Percentiles rank a stretch among this genome's conserved stretches.
phyloP scores from a whole-genome alignment of 2,888 invertebrate species.

The Agrochola litura region DNA sequence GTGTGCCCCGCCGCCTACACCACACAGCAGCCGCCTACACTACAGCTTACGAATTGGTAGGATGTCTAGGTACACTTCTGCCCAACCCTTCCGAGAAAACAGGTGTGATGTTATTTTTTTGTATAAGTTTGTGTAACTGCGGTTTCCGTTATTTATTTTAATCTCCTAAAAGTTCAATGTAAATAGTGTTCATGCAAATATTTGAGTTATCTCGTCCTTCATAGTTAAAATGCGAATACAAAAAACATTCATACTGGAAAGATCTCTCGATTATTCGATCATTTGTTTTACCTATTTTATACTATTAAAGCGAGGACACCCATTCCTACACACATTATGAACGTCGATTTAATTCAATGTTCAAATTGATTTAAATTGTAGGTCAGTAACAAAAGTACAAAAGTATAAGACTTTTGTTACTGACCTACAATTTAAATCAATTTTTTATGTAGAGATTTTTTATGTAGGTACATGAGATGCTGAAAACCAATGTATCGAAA shows the following conservation, averaged over 20 bases:
- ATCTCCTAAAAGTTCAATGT: not conserved
- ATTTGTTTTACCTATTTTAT: not conserved
- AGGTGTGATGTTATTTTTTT: not conserved
- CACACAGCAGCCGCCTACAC: not conserved
- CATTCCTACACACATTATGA: not conserved
- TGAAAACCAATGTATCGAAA: not conserved
- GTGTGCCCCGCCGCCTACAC: not conserved
- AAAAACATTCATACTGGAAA: not conserved
- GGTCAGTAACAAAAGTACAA: too few species aligned
- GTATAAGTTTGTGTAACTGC: not conserved
- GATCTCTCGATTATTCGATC: not conserved
- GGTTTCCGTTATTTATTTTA: conserved; percentile 30
- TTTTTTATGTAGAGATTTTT: too few species aligned
- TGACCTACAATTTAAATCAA: too few species aligned
- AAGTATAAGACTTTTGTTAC: too few species aligned
- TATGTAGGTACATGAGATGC: too few species aligned
- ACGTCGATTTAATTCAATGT: not conserved
- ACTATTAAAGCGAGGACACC: not conserved
- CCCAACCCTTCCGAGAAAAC: not conserved
- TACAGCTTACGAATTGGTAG: not conserved
- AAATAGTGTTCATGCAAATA: conserved; percentile 24
- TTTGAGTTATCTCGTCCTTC: conserved; percentile 9
- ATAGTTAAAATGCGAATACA: not conserved
- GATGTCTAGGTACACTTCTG: not conserved
- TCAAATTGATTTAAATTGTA: not conserved